A percentile compares a stretch with the other conserved stretches of the same genome.
Conservation (phyloP, 2,797 vertebrate genomes). For the Cirrhinus mrigala region DNA sequence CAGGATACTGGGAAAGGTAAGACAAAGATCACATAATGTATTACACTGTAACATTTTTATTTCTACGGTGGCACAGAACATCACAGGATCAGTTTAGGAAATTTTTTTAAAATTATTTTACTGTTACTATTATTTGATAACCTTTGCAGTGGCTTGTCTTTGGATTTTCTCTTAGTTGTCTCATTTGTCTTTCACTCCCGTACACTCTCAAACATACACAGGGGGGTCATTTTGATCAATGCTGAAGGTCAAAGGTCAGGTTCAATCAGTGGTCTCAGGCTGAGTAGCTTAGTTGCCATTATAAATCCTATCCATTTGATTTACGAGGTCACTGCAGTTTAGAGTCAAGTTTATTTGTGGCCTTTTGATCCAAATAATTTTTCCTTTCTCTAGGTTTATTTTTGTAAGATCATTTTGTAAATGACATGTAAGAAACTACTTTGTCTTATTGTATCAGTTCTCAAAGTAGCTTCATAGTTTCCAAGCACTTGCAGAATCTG, state of each 20-base stretch:
- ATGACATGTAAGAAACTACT: conserved; percentile 5
- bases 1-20: conserved; percentile 97
- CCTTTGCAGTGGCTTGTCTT: neutral
- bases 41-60: conserved; percentile 23
- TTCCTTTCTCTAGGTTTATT: neutral
- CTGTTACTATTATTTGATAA: neutral
- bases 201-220: conserved; percentile 10
- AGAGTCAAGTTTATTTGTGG: conserved; percentile 56
- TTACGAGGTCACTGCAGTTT: conserved; percentile 43
- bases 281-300: conserved; percentile 29
- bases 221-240: conserved; percentile 37
- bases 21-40: conserved; percentile 8
- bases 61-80: neutral
- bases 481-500: neutral
- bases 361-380: conserved; percentile 41
- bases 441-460: neutral
- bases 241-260: conserved; percentile 46
- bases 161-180: neutral
- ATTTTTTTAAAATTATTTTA: neutral
- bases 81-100: neutral
- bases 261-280: conserved; percentile 49
- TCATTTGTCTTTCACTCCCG: conserved; percentile 8
- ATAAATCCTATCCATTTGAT: conserved; percentile 30
- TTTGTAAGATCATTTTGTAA: neutral
- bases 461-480: neutral